Conservation (phyloP, 2,888 invertebrate species). For the Lithodes maja region DNA sequence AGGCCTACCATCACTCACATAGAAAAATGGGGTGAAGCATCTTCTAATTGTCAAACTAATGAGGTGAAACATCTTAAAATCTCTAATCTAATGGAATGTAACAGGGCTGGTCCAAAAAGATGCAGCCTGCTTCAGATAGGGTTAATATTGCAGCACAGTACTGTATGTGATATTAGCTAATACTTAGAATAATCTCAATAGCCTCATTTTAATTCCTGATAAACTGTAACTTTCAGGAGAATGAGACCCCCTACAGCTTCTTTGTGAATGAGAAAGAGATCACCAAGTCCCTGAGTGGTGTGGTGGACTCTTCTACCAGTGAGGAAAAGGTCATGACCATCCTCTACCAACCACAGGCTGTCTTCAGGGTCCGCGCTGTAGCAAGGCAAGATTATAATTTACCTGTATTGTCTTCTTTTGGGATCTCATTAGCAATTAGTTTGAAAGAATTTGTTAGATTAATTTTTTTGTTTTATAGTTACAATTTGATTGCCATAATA, state of each 20-base stretch:
- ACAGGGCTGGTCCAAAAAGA: no score
- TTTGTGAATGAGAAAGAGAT: slow-evolving; percentile 94
- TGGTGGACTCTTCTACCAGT: slow-evolving; percentile 82
- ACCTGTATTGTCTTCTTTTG: no score
- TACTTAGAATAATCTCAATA: background rate
- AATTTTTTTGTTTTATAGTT: no score
- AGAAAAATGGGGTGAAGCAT: background rate
- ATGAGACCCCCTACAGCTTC: slow-evolving; percentile 87
- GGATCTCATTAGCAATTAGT: no score
- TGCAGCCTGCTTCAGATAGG: no score
- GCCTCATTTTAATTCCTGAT: background rate
- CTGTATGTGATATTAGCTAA: no score
- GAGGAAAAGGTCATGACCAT: slow-evolving; percentile 93
- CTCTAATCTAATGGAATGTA: background rate
- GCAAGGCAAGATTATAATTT: no score
- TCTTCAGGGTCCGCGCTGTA: slow-evolving; percentile 84
- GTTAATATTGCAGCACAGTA: no score
- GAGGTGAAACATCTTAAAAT: no score
- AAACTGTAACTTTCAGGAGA: slow-evolving; percentile 77
- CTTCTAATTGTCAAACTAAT: no score
- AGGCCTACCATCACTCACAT: background rate
- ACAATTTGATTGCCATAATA: no score
- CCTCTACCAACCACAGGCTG: slow-evolving; percentile 96
- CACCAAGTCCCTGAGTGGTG: slow-evolving; percentile 82
- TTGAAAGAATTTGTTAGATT: no score